Evolutionary conservation across 2,888 invertebrate species (phyloP).

Genomic region (Agrotis puta): DNA sequence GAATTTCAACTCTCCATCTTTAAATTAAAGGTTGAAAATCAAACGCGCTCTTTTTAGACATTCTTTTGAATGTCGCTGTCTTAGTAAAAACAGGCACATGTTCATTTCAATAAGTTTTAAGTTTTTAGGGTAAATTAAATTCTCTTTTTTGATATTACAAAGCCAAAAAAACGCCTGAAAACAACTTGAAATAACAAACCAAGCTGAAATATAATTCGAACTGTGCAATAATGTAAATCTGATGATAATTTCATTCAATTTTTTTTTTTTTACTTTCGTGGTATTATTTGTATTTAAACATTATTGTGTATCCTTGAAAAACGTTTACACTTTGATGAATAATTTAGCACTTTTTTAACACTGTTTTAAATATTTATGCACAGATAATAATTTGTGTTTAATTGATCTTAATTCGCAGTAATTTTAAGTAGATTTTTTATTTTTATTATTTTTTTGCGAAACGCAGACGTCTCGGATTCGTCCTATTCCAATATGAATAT

Average conservation of each 20-base stretch:
- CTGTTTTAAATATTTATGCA: slow-evolving; percentile 63
- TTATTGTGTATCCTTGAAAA: slow-evolving; percentile 47
- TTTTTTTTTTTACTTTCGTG: slow-evolving; percentile 23
- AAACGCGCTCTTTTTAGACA: neutral
- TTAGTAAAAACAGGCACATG: neutral
- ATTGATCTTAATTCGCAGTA: slow-evolving; percentile 53
- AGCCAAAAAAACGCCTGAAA: slow-evolving; percentile 10
- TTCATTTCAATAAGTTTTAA: slow-evolving; percentile 44
- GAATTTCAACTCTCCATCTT: neutral
- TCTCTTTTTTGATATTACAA: slow-evolving; percentile 12
- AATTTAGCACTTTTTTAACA: slow-evolving; percentile 62
- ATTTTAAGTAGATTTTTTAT: slow-evolving; percentile 56
- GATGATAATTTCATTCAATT: slow-evolving; percentile 36
- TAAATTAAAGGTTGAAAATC: neutral
- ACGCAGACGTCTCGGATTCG: slow-evolving; percentile 48
- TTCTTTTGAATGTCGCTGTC: neutral
- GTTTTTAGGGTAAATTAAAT: slow-evolving; percentile 29
- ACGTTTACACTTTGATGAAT: slow-evolving; percentile 58
- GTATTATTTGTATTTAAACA: slow-evolving; percentile 51
- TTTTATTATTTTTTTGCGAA: slow-evolving; percentile 22
- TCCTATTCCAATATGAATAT: slow-evolving; percentile 4
- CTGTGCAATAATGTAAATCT: slow-evolving; percentile 48
- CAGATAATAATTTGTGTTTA: slow-evolving; percentile 55
- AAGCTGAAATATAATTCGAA: slow-evolving; percentile 32
- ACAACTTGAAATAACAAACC: slow-evolving; percentile 43